Evolutionary conservation across 2,113 vertebrate species (phyloP).

Genomic region (Rhynchomys soricoides): DNA sequence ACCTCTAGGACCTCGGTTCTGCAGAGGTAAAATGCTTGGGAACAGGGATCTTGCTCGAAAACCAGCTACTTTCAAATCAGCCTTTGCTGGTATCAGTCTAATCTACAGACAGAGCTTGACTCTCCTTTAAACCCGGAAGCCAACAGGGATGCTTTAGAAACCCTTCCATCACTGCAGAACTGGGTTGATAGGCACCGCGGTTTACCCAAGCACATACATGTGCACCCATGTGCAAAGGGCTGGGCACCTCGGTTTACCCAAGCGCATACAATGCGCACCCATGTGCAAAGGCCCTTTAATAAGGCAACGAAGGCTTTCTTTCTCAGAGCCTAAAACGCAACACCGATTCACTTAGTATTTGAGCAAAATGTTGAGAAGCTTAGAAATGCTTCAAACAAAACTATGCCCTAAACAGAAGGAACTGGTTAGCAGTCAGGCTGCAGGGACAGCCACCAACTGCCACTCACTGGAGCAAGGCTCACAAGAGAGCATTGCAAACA

Average conservation of each 20-base stretch:
- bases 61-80: slow-evolving; percentile 17
- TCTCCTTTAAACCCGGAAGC: neutral
- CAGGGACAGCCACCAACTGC: slow-evolving; percentile 22
- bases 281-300: neutral
- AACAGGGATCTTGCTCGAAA: neutral
- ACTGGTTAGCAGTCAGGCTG: neutral
- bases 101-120: neutral
- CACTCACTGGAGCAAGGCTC: slow-evolving; percentile 37
- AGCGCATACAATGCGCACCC: neutral
- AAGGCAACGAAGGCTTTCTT: neutral
- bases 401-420: neutral
- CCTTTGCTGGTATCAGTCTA: neutral
- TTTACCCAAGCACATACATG: neutral
- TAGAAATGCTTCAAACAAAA: slow-evolving; percentile 43
- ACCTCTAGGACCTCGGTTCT: neutral
- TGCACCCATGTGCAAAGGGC: neutral
- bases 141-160: neutral
- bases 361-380: slow-evolving; percentile 60
- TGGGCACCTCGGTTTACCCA: neutral
- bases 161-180: neutral
- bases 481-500: neutral
- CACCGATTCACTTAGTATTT: slow-evolving; percentile 19
- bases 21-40: neutral
- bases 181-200: neutral
- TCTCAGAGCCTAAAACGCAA: slow-evolving; percentile 37